phyloP scores from a whole-genome alignment of 30 jellyfish, hydroid and myxozoan genomes.

The Aurelia aurita complex sp. Pacific region DNA sequence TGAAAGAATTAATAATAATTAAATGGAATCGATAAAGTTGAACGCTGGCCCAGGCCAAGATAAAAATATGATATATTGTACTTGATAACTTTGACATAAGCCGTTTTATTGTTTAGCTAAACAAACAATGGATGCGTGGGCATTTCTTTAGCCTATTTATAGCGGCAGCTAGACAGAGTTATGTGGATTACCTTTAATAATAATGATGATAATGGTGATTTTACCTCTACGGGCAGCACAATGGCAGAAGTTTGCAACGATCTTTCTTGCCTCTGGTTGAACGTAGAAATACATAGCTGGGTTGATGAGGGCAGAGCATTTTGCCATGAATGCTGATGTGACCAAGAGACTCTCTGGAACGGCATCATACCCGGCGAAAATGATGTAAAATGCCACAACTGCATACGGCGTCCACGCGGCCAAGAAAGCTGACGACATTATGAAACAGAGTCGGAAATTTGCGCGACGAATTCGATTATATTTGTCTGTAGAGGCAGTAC shows the following conservation, averaged over 20 bases:
- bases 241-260: not conserved
- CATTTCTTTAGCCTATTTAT: too few relatives aligned
- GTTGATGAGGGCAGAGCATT: slow-evolving; percentile 12
- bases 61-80: too few relatives aligned
- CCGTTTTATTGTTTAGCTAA: too few relatives aligned
- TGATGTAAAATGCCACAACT: slow-evolving; percentile 5
- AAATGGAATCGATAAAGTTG: too few relatives aligned
- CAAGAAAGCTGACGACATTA: slow-evolving; percentile 25
- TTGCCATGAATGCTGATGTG: slow-evolving; percentile 23
- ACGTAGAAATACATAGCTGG: slow-evolving; percentile 31
- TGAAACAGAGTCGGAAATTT: slow-evolving; percentile 30
- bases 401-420: slow-evolving; percentile 58
- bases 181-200: too few relatives aligned
- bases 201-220: too few relatives aligned
- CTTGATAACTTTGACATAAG: too few relatives aligned
- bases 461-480: not conserved
- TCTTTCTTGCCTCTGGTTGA: slow-evolving; percentile 1
- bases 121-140: too few relatives aligned
- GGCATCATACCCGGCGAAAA: slow-evolving; percentile 12
- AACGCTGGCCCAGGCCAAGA: too few relatives aligned
- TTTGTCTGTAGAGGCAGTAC: not conserved
- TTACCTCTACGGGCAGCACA: not conserved
- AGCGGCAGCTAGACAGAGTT: too few relatives aligned
- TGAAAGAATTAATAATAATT: too few relatives aligned
- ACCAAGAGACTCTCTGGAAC: slow-evolving; percentile 26